Percentiles rank a stretch among this genome's conserved stretches.
Evolutionary conservation across 2,797 vertebrate genomes (phyloP).

Genomic region (Alosa sapidissima): DNA sequence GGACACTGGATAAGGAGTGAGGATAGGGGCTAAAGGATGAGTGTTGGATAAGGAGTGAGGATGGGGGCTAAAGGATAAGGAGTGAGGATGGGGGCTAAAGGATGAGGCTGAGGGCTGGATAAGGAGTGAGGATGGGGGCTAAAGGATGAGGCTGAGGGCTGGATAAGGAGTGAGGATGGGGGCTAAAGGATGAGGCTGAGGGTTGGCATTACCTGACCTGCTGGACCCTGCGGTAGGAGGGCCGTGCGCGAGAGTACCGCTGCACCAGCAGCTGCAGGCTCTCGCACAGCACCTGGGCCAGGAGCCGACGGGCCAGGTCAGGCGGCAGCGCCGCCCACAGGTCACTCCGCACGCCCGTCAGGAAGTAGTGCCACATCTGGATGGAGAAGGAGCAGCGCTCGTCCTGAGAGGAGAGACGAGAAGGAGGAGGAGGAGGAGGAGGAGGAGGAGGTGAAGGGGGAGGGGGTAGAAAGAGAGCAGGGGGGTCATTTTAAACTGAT

Average conservation of each 20-base stretch:
- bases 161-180: not conserved
- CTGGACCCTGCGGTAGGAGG: constrained; percentile 85
- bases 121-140: not conserved
- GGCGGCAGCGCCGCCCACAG: constrained; percentile 84
- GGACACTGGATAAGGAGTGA: not conserved
- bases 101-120: not conserved
- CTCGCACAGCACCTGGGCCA: constrained; percentile 83
- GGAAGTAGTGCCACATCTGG: constrained; percentile 99
- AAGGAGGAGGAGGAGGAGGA: constrained; percentile 24
- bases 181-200: not conserved
- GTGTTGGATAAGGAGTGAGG: no score
- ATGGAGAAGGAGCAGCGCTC: constrained; percentile 95
- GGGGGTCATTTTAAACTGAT: not conserved
- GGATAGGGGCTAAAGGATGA: not conserved
- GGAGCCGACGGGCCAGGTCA: constrained; percentile 77
- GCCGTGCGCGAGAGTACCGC: constrained; percentile 83
- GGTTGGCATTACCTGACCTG: constrained; percentile 86
- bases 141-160: not conserved
- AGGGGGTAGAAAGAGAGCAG: constrained; percentile 24
- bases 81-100: not conserved
- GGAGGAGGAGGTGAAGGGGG: not conserved
- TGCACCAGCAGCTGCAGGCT: constrained; percentile 82
- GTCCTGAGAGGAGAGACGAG: constrained; percentile 75
- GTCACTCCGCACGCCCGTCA: constrained; percentile 86
- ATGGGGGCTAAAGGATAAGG: not conserved